Conservation (phyloP, 2,113 vertebrate species). For the Prinia subflava region DNA sequence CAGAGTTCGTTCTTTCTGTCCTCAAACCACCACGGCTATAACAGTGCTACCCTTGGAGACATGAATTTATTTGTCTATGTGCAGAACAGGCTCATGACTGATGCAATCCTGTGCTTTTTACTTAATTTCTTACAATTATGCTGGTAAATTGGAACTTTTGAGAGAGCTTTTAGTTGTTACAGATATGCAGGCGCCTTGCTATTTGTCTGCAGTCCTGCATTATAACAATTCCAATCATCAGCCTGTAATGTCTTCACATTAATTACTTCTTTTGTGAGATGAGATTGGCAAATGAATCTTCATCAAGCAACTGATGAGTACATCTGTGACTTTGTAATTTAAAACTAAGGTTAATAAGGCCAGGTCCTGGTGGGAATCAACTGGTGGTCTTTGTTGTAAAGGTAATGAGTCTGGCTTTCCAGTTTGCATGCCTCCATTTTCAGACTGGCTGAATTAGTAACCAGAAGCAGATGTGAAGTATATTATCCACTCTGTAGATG, state of each 20-base stretch:
- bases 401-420: slow-evolving; percentile 44
- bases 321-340: slow-evolving; percentile 67
- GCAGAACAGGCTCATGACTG: neutral
- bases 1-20: neutral
- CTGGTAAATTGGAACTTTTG: slow-evolving; percentile 20
- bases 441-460: neutral
- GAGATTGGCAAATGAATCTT: slow-evolving; percentile 60
- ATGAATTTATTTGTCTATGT: neutral
- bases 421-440: neutral
- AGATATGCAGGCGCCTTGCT: neutral
- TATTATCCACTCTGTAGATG: neutral
- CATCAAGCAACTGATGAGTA: slow-evolving; percentile 60
- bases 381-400: slow-evolving; percentile 24
- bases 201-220: neutral
- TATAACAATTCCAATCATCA: slow-evolving; percentile 13
- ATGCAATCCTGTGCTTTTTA: neutral
- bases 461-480: neutral
- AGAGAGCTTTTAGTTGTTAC: neutral
- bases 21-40: neutral
- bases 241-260: neutral
- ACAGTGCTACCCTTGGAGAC: neutral
- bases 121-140: slow-evolving; percentile 9
- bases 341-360: slow-evolving; percentile 61
- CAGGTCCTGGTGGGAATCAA: slow-evolving; percentile 36
- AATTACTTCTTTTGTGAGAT: slow-evolving; percentile 51